Conservation (phyloP, 2,113 vertebrate species). For the Pollachius pollachius region DNA sequence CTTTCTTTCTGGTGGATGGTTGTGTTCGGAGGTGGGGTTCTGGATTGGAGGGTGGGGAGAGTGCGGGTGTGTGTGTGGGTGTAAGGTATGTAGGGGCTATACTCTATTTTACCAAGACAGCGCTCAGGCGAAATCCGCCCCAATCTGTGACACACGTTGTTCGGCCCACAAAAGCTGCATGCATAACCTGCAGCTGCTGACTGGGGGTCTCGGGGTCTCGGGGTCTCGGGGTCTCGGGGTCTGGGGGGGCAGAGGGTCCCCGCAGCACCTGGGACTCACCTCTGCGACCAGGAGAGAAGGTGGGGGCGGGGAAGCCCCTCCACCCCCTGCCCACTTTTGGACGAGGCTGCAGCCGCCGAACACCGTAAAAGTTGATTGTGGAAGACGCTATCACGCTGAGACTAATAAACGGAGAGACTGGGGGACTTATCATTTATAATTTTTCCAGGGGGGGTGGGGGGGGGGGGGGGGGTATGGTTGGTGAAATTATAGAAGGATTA, state of each 20-base stretch:
- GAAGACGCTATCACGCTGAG: conserved; percentile 69
- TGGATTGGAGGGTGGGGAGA: not conserved
- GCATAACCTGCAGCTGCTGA: conserved; percentile 51
- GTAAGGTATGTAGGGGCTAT: not conserved
- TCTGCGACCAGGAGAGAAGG: conserved; percentile 42
- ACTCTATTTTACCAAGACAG: conserved; percentile 26
- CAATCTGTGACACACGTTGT: conserved; percentile 32
- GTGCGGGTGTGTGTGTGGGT: too few relatives aligned
- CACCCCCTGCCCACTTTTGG: conserved; percentile 43
- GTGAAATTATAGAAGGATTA: conserved; percentile 6
- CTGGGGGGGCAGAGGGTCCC: conserved; percentile 46
- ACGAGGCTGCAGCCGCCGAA: conserved; percentile 50
- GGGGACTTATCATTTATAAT: not conserved
- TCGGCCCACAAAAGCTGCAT: conserved; percentile 43
- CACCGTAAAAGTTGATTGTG: conserved; percentile 73
- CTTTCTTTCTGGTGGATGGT: too few relatives aligned
- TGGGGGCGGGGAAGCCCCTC: too few relatives aligned
- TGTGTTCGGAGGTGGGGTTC: not conserved
- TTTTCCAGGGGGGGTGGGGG: not conserved
- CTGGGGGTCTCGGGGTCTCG: conserved; percentile 21
- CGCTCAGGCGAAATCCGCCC: not conserved
- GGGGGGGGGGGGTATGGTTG: not conserved
- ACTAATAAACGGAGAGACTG: conserved; percentile 54
- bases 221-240: conserved; percentile 46
- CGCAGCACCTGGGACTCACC: conserved; percentile 67